phyloP scores from a whole-genome alignment of 2,113 vertebrate genomes.

The Apodemus speciosus region DNA sequence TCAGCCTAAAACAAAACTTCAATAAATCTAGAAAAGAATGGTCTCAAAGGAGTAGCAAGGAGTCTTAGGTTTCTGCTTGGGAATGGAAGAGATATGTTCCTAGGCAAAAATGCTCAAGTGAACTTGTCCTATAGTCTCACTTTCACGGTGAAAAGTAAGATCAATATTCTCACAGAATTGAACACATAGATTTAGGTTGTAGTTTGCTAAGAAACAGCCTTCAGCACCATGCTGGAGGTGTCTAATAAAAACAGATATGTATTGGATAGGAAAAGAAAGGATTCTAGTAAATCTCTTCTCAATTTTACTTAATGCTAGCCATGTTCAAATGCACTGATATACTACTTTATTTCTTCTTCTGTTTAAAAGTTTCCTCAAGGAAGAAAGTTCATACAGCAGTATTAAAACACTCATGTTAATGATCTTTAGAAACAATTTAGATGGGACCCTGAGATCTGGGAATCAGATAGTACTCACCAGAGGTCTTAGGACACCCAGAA shows the following conservation, averaged over 20 bases:
- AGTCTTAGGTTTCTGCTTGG: neutral
- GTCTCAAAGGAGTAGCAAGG: neutral
- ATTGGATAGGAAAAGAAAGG: neutral
- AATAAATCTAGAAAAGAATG: neutral
- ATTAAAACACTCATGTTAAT: neutral
- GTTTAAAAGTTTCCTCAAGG: neutral
- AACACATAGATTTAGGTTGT: neutral
- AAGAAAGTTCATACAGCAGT: neutral
- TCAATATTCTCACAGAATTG: neutral
- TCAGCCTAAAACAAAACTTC: neutral
- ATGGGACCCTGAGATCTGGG: neutral
- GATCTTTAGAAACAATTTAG: neutral
- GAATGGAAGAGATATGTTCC: neutral
- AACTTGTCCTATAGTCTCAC: neutral
- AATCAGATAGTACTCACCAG: neutral
- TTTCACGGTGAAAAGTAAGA: neutral
- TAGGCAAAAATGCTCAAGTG: neutral
- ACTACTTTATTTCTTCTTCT: neutral
- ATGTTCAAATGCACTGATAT: neutral
- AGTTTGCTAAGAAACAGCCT: neutral
- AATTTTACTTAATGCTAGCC: neutral
- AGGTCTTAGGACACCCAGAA: neutral
- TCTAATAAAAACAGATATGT: neutral
- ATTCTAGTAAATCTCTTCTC: neutral
- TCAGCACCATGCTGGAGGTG: neutral